Conservation (phyloP, 1,140 invertebrate species). For the Sesamia nonagrioides region DNA sequence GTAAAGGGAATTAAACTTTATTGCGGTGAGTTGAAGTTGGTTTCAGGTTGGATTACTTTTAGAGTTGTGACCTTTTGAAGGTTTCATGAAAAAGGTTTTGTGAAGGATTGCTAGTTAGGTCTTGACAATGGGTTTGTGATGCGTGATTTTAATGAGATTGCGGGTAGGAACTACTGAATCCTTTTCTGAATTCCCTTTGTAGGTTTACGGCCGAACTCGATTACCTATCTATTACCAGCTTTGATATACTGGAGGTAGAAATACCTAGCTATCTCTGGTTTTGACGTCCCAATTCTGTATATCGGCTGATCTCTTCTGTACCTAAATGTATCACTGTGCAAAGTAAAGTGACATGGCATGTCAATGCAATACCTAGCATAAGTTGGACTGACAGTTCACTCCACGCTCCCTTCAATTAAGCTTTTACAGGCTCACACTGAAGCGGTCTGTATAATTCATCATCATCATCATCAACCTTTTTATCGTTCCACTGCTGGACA, state of each 20-base stretch:
- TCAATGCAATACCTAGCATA: no score
- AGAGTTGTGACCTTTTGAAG: not conserved
- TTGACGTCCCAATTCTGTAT: no score
- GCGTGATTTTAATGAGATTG: not conserved
- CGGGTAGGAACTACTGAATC: not conserved
- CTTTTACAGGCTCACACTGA: no score
- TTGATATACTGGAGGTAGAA: no score
- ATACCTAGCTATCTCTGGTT: not conserved
- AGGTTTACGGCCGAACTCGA: not conserved
- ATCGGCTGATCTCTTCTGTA: no score
- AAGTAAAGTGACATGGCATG: no score
- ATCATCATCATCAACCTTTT: no score
- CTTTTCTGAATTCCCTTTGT: not conserved
- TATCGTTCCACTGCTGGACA: no score
- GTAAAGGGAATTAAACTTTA: not conserved
- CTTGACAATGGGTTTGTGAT: not conserved
- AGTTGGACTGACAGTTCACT: no score
- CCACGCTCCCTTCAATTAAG: no score
- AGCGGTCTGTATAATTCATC: no score
- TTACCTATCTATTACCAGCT: not conserved
- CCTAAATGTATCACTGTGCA: no score
- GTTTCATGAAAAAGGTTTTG: not conserved
- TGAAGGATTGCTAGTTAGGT: conserved; percentile 24
- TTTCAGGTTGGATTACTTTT: not conserved
- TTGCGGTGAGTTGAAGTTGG: not conserved